Base-by-base conservation (phyloP, 2,888 invertebrate genomes). In the Ichneumon xanthorius region DNA sequence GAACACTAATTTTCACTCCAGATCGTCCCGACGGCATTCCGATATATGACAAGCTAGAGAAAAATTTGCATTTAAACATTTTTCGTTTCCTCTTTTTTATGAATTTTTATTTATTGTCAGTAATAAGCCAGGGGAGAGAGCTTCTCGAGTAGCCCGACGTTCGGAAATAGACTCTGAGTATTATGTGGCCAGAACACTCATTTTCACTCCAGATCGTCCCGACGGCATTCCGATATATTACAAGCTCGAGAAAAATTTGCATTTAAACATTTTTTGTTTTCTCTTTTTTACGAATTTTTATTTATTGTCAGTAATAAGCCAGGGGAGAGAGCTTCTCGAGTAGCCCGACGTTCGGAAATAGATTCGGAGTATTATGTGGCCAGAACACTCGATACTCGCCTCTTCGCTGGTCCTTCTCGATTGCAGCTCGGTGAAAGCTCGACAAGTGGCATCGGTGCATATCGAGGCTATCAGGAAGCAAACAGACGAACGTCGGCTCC, bases 391-490 rank as follows among this genome's bases (percentile, higher is more conserved):
- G 58, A 58, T 26, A 14, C 22, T 7, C 14, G 58, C 22, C 45
- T 26, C 58, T 58, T 58, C 58, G 58, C 22, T 58, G 58, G 58
- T 58, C 58, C 58, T 58, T 26, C 22, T 58, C 22, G 58, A 58
- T 58, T 58, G 58, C 58, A 22, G 67, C 37, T 16, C 37, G 63
- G 50, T 33, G 26, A 63, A 50, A 65, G 65, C 63, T 79, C 79
- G 79, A 79, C 79, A 71, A 79, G 79, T 79, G 63, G 79, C 79
- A 71, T 50, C 50, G 61, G 71, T 61, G 79, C 61, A 79, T 79
- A 79, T 79, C 71, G 77, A 68, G 68, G 77, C 77, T 78, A 78
- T 78, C 77, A 58, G 77, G 40, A 53, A 68, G 77, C 40, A 68
- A 68, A 53, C 77, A 78, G 77, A 78, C 68, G 45, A 45, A 71